Percentiles rank a stretch among this genome's conserved stretches.
These are phyloP conservation scores for Neolamprologus tretocephalus DNA, from an alignment of 2,113 vertebrate genomes.

Conservation along the genomic window DNA sequence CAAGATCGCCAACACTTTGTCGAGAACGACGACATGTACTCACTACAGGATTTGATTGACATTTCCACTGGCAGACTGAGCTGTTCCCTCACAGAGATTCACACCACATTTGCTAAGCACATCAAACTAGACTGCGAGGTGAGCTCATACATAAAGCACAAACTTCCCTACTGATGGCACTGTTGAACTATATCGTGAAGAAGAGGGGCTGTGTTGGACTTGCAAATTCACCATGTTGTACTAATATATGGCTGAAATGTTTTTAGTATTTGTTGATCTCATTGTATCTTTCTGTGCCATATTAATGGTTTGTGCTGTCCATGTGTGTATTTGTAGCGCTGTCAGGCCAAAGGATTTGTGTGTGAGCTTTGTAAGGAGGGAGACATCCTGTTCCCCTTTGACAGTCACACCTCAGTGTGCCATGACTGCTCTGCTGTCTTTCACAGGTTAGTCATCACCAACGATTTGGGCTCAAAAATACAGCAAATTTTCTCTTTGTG, in stretches of 20 bases:
- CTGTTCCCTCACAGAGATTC: conserved; percentile 91
- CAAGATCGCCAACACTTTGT: conserved; percentile 98
- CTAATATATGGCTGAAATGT: neutral
- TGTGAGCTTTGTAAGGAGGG: conserved; percentile 98
- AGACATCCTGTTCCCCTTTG: conserved; percentile 94
- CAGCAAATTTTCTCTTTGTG: neutral
- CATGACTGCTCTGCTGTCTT: conserved; percentile 91
- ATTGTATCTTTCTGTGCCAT: neutral
- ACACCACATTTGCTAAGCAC: conserved; percentile 97
- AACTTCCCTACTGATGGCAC: neutral
- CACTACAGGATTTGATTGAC: conserved; percentile 92
- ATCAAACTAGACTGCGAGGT: conserved; percentile 99
- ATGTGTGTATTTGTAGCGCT: conserved; percentile 69
- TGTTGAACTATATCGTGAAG: neutral
- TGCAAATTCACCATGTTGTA: neutral
- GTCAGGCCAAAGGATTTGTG: conserved; percentile 96
- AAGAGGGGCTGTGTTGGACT: neutral
- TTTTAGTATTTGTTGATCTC: neutral
- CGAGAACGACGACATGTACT: conserved; percentile 98
- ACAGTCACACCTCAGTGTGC: conserved; percentile 96
- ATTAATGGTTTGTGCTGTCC: neutral
- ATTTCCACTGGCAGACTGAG: conserved; percentile 83
- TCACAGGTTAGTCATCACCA: conserved; percentile 80
- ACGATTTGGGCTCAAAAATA: neutral
- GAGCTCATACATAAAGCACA: neutral